Evolutionary conservation across 1,140 invertebrate genomes (phyloP), one percentile per base, ranked within the genome.

Genomic region (Aphelenchoides besseyi): DNA sequence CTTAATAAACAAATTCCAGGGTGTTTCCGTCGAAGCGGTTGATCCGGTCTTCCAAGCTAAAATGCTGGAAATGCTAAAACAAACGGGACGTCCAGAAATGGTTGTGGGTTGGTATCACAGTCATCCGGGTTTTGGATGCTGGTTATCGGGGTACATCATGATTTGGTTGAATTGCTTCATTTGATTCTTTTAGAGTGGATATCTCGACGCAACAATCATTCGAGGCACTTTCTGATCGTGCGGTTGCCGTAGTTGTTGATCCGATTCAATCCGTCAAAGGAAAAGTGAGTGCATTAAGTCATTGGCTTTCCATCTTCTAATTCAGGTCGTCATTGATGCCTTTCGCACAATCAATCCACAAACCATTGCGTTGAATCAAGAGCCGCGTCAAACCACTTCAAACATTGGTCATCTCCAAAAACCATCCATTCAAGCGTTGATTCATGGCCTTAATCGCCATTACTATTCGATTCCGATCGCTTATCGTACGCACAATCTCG

Each of bases 401-500:
- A 98, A 98, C 87, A 88, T 99, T 79, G 97, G 97, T 2, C 95
- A 99, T 87, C 88, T 99, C 72, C 93, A 98, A 81, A 98, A 98
- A 87, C 95, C 95, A 0, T 97, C 94, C n/a, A 96, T 98, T 73
- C 95, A 90, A 90, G 97, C 96, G 37, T 87, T 99, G 62, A 98
- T 99, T 81, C 97, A 99, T 85, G 97, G 97, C 26, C 87, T 99
- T 1, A 99, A 99, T 85, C 89, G 97, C 75, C 96, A 98, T 87
- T 99, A 99, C 85, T 99, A 99, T 85, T 98, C 95, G 28, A 98
- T 99, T 82, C 95, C 95, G 85, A 99, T 99, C 83, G 98, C 98
- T 86, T 99, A 98, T 86, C 90, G 95, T 69, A 99, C 98, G 86
- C 98, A 98, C 87, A 94, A 97, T 86, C 86, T 98, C 59, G 97